phyloP scores from a whole-genome alignment of 2,888 invertebrate genomes.

The Dicyrtomina minuta region DNA sequence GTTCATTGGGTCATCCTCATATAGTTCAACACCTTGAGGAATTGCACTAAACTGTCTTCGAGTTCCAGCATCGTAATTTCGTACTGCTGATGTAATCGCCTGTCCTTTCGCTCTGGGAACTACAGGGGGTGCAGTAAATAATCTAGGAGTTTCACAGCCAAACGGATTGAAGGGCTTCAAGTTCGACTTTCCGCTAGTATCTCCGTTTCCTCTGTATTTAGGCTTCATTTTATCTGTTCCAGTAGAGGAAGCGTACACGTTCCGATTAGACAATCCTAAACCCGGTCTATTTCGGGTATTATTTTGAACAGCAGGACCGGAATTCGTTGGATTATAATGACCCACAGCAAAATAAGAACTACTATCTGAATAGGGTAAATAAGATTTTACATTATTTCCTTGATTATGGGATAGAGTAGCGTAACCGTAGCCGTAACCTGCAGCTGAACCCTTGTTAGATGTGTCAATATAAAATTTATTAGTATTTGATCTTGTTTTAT shows the following conservation, averaged over 20 bases:
- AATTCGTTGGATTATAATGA: too few species aligned
- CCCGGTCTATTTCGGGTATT: too few species aligned
- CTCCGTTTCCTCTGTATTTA: neutral
- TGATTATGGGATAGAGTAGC: neutral
- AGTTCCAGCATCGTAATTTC: slow-evolving; percentile 7
- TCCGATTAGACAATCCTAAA: neutral
- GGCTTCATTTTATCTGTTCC: neutral
- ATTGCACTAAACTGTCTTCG: slow-evolving; percentile 8
- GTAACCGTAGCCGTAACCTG: neutral
- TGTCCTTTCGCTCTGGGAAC: neutral
- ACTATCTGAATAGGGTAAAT: too few species aligned
- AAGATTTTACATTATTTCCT: neutral
- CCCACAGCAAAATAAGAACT: too few species aligned
- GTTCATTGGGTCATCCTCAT: slow-evolving; percentile 10
- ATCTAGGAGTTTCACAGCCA: neutral
- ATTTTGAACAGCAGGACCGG: too few species aligned
- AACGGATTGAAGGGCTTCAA: neutral
- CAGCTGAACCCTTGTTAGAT: too few species aligned
- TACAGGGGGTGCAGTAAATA: slow-evolving; percentile 13
- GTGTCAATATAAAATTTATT: too few species aligned
- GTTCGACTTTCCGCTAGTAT: too few species aligned
- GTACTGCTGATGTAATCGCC: neutral
- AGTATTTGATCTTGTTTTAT: too few species aligned
- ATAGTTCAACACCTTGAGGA: slow-evolving; percentile 9
- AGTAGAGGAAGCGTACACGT: neutral